Evolutionary conservation across 2,888 invertebrate genomes (phyloP), one percentile per base, ranked within the genome.

Genomic region (Apamea crenata): DNA sequence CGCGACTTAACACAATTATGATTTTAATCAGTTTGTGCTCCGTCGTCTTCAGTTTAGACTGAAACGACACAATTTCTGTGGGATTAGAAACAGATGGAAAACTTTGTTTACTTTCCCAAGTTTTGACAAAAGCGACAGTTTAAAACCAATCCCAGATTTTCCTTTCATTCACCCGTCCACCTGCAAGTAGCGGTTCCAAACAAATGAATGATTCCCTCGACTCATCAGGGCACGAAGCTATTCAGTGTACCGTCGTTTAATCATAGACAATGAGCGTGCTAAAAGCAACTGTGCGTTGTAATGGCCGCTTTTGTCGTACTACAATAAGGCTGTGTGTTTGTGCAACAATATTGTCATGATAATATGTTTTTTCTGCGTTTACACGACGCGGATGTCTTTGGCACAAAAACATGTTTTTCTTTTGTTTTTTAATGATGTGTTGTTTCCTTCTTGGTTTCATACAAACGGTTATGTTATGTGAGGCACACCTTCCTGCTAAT

Each of bases 201-300:
- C 76, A 82, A 83, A 80, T 80, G 73, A 71, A 68, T 69, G 86
- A 85, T 77, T 87, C 82, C 79, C 77, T 69, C 78, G 59, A 44
- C 76, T 82, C 80, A 77, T 80, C 78, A 47, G 40, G 83, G 25
- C 65, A 88, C 89, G 85, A 89, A 82, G 84, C 77, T 47, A 81
- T 86, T 82, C 88, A 80, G 74, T 70, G 67, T 79, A 78, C 72
- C 86, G 56, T 76, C 88, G 83, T 83, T 88, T 84, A 90, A 89
- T 88, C 88, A 82, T 88, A 83, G 81, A 89, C 89, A 89, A 89
- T 86, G 84, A 84, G 75, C 87, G 88, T 88, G 87, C 82, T 84
- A 81, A 86, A 87, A 84, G 81, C 86, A 83, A 84, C 80, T 69
- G 75, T 84, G 77, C 77, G 78, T 44, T 77, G 82, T 89, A 87